phyloP scores from a whole-genome alignment of 1,140 invertebrate species.

The Planococcus citri region DNA sequence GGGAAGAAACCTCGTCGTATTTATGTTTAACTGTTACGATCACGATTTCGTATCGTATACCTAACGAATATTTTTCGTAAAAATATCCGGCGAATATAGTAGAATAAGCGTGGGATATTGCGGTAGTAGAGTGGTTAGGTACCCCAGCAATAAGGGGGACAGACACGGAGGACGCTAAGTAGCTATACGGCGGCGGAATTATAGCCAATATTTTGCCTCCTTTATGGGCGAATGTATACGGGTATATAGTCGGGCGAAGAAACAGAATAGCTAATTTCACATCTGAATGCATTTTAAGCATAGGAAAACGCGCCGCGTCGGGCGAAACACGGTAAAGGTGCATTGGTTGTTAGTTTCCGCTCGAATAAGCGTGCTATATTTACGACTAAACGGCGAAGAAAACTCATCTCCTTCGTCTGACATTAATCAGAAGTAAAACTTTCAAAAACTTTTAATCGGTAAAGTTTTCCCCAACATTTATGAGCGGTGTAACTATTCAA shows the following conservation, averaged over 20 bases:
- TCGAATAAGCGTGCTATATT: conserved; percentile 18
- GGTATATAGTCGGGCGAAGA: background rate
- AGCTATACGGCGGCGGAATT: background rate
- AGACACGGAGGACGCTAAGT: background rate
- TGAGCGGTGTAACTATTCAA: conserved; percentile 19
- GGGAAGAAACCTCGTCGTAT: background rate
- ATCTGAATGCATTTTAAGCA: conserved; percentile 17
- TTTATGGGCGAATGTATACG: background rate
- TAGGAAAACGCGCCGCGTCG: background rate
- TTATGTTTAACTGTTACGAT: conserved; percentile 14
- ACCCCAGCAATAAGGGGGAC: too few relatives aligned
- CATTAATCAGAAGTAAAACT: conserved; percentile 19
- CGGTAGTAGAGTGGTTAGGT: background rate
- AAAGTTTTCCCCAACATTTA: conserved; percentile 14
- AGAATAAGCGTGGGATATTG: background rate
- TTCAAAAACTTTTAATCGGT: conserved; percentile 9
- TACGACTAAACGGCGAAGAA: conserved; percentile 12
- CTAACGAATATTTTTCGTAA: background rate
- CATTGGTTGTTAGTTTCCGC: conserved; percentile 17
- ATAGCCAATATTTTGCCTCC: background rate
- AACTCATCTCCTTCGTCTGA: conserved; percentile 16
- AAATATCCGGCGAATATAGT: background rate
- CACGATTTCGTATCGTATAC: conserved; percentile 12
- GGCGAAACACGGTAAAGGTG: conserved; percentile 12
- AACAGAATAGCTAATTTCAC: conserved; percentile 19